phyloP scores from a whole-genome alignment of 2,888 invertebrate genomes.

The Pollenia griseotomentosa region DNA sequence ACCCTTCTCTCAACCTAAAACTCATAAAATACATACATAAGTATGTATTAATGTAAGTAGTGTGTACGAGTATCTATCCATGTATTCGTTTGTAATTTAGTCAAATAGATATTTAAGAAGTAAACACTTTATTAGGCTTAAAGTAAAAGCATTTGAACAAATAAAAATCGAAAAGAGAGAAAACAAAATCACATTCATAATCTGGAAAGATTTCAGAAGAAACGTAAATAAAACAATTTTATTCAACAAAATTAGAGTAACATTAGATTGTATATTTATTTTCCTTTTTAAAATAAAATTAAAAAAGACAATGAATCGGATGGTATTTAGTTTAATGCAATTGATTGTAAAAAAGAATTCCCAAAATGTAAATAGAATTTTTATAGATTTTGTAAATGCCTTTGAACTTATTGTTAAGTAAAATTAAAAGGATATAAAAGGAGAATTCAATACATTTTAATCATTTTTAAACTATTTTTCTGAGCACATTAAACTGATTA shows the following conservation, averaged over 20 bases:
- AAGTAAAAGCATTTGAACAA: constrained; percentile 68
- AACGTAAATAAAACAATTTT: constrained; percentile 68
- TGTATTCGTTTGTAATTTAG: constrained; percentile 54
- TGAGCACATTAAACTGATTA: too few species aligned
- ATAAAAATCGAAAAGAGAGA: constrained; percentile 33
- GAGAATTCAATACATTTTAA: too few species aligned
- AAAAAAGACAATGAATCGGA: not conserved
- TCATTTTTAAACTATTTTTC: too few species aligned
- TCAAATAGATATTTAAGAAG: constrained; percentile 69
- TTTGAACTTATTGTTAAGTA: too few species aligned
- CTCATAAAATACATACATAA: not conserved
- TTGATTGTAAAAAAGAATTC: not conserved
- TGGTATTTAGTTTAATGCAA: constrained; percentile 16
- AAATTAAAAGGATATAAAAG: too few species aligned
- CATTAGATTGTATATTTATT: constrained; percentile 41
- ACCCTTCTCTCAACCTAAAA: not conserved
- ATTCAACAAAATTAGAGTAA: constrained; percentile 43
- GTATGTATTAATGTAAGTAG: not conserved
- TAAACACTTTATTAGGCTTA: constrained; percentile 74
- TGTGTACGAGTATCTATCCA: not conserved
- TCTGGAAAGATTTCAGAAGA: constrained; percentile 40
- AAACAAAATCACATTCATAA: constrained; percentile 51
- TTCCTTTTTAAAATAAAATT: constrained; percentile 14
- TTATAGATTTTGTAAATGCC: not conserved
- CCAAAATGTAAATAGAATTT: not conserved